Evolutionary conservation across 2,888 invertebrate species (phyloP).

Genomic region (Geotrupes spiniger): DNA sequence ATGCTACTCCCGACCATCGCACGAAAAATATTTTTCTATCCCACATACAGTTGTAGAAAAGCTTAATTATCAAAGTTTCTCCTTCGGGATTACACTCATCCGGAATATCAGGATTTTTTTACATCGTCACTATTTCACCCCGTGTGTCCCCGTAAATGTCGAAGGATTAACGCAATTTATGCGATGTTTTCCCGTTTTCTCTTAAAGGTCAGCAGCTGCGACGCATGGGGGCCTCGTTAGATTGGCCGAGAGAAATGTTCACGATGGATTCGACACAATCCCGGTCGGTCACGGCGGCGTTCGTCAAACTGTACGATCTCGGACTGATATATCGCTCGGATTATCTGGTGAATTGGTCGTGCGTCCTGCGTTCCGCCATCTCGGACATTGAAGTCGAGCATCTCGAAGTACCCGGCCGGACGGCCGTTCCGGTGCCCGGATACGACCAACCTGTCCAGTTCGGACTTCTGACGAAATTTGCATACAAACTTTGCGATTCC

Average conservation of each 20-base stretch:
- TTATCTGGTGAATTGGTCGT: slow-evolving; percentile 98
- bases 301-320: slow-evolving; percentile 59
- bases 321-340: slow-evolving; percentile 84
- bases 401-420: slow-evolving; percentile 80
- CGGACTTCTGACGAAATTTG: slow-evolving; percentile 88
- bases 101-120: too few species aligned
- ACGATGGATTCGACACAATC: slow-evolving; percentile 93
- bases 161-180: too few species aligned
- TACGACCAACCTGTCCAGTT: slow-evolving; percentile 85
- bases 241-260: slow-evolving; percentile 93
- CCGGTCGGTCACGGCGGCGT: slow-evolving; percentile 90
- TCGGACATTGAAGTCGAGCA: slow-evolving; percentile 99
- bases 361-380: slow-evolving; percentile 92
- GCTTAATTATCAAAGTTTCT: too few species aligned
- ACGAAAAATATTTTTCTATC: too few species aligned
- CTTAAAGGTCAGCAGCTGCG: slow-evolving; percentile 68
- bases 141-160: too few species aligned
- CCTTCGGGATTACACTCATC: too few species aligned
- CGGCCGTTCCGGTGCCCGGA: slow-evolving; percentile 85
- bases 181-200: neutral
- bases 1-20: too few species aligned
- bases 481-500: slow-evolving; percentile 74
- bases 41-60: too few species aligned
- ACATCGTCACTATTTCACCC: neutral
- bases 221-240: slow-evolving; percentile 85